Percentiles rank a stretch among this genome's conserved stretches.
Evolutionary conservation across 1,140 invertebrate genomes (phyloP).

Genomic region (Hypothenemus hampei): DNA sequence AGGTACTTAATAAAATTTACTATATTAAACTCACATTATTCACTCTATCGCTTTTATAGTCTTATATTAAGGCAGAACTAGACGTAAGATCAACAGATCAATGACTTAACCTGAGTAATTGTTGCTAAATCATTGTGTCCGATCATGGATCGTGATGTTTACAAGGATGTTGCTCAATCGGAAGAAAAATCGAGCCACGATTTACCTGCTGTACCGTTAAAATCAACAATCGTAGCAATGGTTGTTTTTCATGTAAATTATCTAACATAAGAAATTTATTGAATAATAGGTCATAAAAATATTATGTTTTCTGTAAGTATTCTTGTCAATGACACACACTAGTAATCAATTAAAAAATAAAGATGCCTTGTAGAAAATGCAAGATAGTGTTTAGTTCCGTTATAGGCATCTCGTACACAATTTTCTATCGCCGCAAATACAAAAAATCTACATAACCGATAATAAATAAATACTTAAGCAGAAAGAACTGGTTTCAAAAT

Average conservation of each 20-base stretch:
- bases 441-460: too few species aligned
- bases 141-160: slow-evolving; percentile 22
- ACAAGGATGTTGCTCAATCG: slow-evolving; percentile 23
- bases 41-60: not conserved
- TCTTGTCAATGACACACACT: too few species aligned
- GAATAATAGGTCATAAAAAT: too few species aligned
- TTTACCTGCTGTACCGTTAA: slow-evolving; percentile 15
- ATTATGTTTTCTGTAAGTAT: too few species aligned
- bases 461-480: too few species aligned
- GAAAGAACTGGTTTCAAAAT: too few species aligned
- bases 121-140: slow-evolving; percentile 20
- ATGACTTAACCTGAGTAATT: slow-evolving; percentile 22
- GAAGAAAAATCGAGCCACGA: slow-evolving; percentile 20
- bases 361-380: too few species aligned
- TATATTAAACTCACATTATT: not conserved
- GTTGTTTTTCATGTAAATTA: not conserved
- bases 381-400: too few species aligned
- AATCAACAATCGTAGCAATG: slow-evolving; percentile 7
- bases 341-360: too few species aligned
- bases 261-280: not conserved
- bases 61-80: slow-evolving; percentile 10
- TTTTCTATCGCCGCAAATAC: too few species aligned
- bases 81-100: slow-evolving; percentile 22
- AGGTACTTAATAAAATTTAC: too few species aligned
- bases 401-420: too few species aligned